These are phyloP conservation scores for Watsonalla binaria DNA, from an alignment of 2,888 invertebrate species.

Conservation along the genomic window DNA sequence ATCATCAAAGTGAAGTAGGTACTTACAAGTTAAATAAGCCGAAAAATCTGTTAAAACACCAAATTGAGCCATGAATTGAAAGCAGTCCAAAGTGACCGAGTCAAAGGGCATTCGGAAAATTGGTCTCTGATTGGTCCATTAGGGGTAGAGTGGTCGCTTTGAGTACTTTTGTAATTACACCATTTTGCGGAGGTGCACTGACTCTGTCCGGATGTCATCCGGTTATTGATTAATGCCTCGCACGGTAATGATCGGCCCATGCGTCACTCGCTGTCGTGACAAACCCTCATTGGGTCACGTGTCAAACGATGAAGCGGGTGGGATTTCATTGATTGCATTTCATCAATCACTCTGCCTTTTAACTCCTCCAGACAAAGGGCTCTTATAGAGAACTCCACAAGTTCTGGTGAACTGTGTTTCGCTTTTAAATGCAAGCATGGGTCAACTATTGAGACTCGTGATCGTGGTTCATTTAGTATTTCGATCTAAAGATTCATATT, in stretches of 20 bases:
- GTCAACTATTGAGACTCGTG: no score
- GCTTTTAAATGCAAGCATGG: no score
- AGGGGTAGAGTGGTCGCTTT: conserved; percentile 21
- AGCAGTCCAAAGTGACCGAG: neutral
- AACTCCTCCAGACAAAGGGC: no score
- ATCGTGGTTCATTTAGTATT: no score
- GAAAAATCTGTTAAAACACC: neutral
- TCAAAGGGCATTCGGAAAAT: conserved; percentile 16
- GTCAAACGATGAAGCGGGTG: conserved; percentile 3
- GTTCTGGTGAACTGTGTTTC: no score
- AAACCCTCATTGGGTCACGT: conserved; percentile 6
- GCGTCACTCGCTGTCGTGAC: conserved; percentile 30
- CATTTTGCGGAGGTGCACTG: conserved; percentile 1
- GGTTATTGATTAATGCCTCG: conserved; percentile 59
- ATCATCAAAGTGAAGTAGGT: no score
- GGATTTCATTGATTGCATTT: neutral
- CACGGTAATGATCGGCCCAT: conserved; percentile 51
- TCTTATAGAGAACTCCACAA: no score
- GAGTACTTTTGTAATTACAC: conserved; percentile 11
- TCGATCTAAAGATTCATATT: no score
- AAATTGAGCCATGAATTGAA: neutral
- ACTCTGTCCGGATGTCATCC: conserved; percentile 14
- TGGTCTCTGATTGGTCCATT: conserved; percentile 24
- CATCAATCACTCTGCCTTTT: no score
- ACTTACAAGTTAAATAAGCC: no score